phyloP scores from a whole-genome alignment of 2,888 invertebrate genomes.

The Miltochrista miniata region DNA sequence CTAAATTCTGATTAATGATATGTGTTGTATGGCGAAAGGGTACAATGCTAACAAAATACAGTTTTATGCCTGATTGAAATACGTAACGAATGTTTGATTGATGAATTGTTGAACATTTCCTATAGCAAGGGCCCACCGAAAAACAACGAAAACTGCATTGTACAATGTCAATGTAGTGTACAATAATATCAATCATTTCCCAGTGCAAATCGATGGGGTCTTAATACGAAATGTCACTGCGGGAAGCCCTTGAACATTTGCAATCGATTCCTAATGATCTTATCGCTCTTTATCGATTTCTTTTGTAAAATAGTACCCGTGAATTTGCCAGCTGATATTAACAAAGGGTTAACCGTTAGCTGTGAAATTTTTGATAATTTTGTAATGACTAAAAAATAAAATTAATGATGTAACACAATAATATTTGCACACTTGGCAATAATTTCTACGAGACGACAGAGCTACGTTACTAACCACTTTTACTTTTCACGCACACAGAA shows the following conservation, averaged over 20 bases:
- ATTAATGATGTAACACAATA: conserved; percentile 46
- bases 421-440: conserved; percentile 24
- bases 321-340: conserved; percentile 43
- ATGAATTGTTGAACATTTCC: conserved; percentile 62
- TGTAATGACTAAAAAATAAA: conserved; percentile 8
- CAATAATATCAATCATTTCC: conserved; percentile 50
- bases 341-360: conserved; percentile 67
- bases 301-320: conserved; percentile 46
- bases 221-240: conserved; percentile 42
- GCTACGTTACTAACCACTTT: conserved; percentile 55
- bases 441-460: conserved; percentile 45
- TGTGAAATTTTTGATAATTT: conserved; percentile 2
- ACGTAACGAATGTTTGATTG: conserved; percentile 75
- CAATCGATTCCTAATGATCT: conserved; percentile 73
- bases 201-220: conserved; percentile 54
- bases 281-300: conserved; percentile 51
- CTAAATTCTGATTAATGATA: conserved; percentile 56
- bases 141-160: conserved; percentile 73
- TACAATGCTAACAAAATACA: conserved; percentile 37
- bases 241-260: conserved; percentile 61
- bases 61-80: conserved; percentile 39
- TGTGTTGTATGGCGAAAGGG: conserved; percentile 31
- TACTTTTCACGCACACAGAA: conserved; percentile 66
- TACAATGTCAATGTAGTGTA: conserved; percentile 54
- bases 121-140: conserved; percentile 55